Evolutionary conservation across 2,113 vertebrate species (phyloP), one percentile per base, ranked within the genome.

Genomic region (Xenotilapia longispinis): DNA sequence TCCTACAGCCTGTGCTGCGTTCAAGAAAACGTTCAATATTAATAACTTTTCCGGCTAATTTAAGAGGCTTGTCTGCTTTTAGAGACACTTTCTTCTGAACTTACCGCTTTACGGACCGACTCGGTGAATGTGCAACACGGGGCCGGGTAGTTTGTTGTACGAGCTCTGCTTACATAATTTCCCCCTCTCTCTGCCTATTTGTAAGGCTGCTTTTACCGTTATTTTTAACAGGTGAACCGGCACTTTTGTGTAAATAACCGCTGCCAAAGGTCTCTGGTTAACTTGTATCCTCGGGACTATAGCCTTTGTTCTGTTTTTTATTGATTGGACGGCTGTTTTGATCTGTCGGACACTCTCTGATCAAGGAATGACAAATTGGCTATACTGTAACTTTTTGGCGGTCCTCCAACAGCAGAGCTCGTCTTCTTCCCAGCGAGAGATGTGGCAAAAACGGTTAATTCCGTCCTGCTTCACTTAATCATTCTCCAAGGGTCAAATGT

Each of bases 161-260:
- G 65, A 75, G 33, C 85, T 85, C 57, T 28, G 87, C 94, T 96
- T 95, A 95, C 95, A 93, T 95, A 94, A 96, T 87, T 17, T 47
- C 55, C 38, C 83, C 89, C 17, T 75, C 65, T 58, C 65, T 45
- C 65, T 11, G 40, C 31, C 86, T 93, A 86, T 92, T 93, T 88
- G 87, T 65, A 26, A 83, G 86, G 49, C 51, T 12, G 38, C 54
- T 68, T 87, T 93, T 92, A 95, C 96, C 96, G 96, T 97, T 97
- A 97, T 81, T 88, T 93, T 88, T 36, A 91, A 92, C 96, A 96
- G 96, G 96, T 96, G 95, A 95, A 84, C n/a, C 51, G 65, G 13
- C 85, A 70, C 83, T 11, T 87, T 79, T 4, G 15, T 26, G n/a
- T 2, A 28, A 17, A 4, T 12, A 65, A 53, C 8, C 33, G 31